These are phyloP conservation scores for Megalonaias nervosa DNA, from an alignment of 1,140 invertebrate genomes.

Conservation along the genomic window DNA sequence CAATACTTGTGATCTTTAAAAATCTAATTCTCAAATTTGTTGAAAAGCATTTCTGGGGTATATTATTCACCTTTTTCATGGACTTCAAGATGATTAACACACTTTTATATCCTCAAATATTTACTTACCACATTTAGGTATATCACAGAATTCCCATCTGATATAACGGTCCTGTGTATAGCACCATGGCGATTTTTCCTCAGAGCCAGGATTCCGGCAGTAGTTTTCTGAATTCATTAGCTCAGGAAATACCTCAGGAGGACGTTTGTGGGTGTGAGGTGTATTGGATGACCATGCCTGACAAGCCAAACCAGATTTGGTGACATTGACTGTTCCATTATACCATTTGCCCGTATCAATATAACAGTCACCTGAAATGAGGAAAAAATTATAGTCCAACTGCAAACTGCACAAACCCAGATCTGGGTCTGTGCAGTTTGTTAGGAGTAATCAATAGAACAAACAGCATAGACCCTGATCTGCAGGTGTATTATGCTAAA, in stretches of 20 bases:
- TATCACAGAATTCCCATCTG: conserved; percentile 89
- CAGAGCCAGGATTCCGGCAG: conserved; percentile 96
- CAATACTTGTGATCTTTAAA: not conserved
- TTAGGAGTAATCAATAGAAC: no score
- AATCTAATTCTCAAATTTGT: not conserved
- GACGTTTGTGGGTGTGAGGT: conserved; percentile 88
- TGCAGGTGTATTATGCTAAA: no score
- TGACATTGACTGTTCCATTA: conserved; percentile 89
- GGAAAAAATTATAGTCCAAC: not conserved
- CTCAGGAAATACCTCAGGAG: conserved; percentile 90
- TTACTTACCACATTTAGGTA: conserved; percentile 60
- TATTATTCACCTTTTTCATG: no score
- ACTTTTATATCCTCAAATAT: no score
- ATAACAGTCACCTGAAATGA: conserved; percentile 76
- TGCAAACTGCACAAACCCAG: no score
- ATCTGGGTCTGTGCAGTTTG: no score
- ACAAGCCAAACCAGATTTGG: conserved; percentile 86
- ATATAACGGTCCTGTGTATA: conserved; percentile 84
- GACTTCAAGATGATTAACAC: no score
- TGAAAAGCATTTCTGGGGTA: not conserved
- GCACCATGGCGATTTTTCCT: conserved; percentile 95
- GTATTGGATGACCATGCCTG: conserved; percentile 90
- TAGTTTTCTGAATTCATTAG: conserved; percentile 91
- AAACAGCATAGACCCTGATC: no score
- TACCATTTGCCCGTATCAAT: conserved; percentile 91